A percentile compares a stretch with the other conserved stretches of the same genome.
Evolutionary conservation across 2,797 vertebrate species (phyloP).

Genomic region (Mastacembelus armatus): DNA sequence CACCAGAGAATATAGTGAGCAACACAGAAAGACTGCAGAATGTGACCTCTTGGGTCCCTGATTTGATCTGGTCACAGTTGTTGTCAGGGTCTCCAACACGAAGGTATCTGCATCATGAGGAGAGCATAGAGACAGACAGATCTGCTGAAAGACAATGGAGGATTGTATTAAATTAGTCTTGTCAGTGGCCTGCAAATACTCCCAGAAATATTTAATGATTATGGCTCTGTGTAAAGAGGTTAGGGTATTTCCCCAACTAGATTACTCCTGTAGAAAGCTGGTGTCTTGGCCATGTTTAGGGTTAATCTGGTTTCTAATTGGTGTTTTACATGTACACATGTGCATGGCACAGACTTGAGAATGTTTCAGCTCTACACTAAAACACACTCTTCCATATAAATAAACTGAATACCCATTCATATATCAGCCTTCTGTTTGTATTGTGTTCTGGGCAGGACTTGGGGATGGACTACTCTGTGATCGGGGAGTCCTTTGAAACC

Average conservation of each 20-base stretch:
- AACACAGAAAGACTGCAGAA: conserved; percentile 56
- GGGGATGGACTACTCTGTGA: conserved; percentile 95
- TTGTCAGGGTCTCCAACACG: conserved; percentile 60
- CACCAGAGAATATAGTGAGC: conserved; percentile 63
- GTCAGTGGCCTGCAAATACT: conserved; percentile 37
- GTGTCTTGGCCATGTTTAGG: background rate
- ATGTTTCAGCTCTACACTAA: too few species aligned
- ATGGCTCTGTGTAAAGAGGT: background rate
- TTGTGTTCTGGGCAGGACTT: conserved; percentile 87
- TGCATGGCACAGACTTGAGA: background rate
- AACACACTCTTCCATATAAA: too few species aligned
- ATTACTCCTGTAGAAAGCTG: background rate
- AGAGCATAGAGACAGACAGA: conserved; percentile 44
- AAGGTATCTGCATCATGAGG: conserved; percentile 32
- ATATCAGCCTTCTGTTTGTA: conserved; percentile 6
- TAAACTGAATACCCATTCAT: background rate
- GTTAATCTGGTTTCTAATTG: background rate
- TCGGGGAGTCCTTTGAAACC: conserved; percentile 98
- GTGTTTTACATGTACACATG: background rate
- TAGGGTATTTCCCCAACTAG: background rate
- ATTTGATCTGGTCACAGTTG: conserved; percentile 72
- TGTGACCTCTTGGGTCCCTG: conserved; percentile 67
- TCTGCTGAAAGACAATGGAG: conserved; percentile 60
- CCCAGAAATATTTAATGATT: conserved; percentile 14
- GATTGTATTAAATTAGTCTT: conserved; percentile 38